These are phyloP conservation scores for Celastrina argiolus DNA, from an alignment of 2,888 invertebrate species.

Conservation along the genomic window DNA sequence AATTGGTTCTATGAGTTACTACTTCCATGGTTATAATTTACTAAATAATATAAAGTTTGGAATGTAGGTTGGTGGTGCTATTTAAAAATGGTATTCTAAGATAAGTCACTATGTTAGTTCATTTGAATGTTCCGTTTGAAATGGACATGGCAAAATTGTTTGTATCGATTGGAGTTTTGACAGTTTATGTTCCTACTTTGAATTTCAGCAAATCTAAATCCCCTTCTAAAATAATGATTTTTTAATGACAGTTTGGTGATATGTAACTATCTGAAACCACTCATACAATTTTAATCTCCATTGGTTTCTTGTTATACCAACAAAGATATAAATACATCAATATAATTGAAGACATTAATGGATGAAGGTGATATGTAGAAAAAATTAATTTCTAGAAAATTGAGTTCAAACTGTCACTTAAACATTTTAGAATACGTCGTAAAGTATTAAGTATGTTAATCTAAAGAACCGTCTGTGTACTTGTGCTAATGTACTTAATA, in stretches of 20 bases:
- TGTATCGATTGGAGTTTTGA: slow-evolving; percentile 58
- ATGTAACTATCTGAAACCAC: background rate
- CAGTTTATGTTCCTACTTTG: slow-evolving; percentile 61
- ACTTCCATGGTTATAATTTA: background rate
- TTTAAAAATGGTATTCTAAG: slow-evolving; percentile 64
- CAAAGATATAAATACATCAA: background rate
- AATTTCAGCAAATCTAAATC: slow-evolving; percentile 10
- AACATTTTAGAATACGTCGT: no score
- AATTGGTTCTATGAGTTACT: background rate
- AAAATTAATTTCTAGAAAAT: no score
- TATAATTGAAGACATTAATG: no score
- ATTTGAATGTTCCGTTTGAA: slow-evolving; percentile 40
- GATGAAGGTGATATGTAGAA: no score
- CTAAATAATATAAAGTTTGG: slow-evolving; percentile 27
- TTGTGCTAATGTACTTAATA: no score
- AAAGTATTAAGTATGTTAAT: no score
- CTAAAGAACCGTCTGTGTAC: no score
- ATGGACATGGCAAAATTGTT: slow-evolving; percentile 48
- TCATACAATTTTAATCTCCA: background rate
- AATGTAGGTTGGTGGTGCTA: slow-evolving; percentile 70
- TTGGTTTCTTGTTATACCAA: background rate
- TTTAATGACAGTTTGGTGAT: background rate
- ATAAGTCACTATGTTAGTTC: slow-evolving; percentile 50
- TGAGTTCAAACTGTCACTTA: no score
- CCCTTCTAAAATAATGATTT: background rate